Conservation (phyloP, 2,797 vertebrate genomes). For the Intellagama lesueurii region DNA sequence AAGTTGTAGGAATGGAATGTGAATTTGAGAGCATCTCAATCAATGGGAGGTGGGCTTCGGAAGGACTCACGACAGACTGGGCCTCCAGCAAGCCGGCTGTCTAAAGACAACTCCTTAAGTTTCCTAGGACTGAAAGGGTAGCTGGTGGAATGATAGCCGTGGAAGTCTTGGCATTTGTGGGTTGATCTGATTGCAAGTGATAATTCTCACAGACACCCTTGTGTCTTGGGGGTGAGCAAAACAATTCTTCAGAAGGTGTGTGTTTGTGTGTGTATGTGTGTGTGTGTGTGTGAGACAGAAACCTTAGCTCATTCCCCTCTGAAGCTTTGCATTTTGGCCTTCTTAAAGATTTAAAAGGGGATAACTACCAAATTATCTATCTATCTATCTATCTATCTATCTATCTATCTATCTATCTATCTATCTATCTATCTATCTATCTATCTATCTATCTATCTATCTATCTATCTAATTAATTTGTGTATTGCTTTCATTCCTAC, state of each 20-base stretch:
- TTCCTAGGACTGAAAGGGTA: background rate
- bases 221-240: background rate
- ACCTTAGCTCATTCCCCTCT: background rate
- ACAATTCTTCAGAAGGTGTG: background rate
- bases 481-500: too few species aligned
- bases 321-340: background rate
- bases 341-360: background rate
- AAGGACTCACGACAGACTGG: background rate
- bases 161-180: background rate
- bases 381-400: too few species aligned
- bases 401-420: too few species aligned
- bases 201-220: background rate
- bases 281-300: background rate
- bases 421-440: too few species aligned
- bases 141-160: background rate
- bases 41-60: background rate
- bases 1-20: background rate
- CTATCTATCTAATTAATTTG: too few species aligned
- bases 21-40: background rate
- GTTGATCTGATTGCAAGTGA: background rate
- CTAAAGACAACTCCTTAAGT: background rate
- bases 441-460: too few species aligned
- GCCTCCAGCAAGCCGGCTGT: background rate
- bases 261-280: too few species aligned
- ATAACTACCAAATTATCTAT: too few species aligned